Conservation (phyloP, 1,140 invertebrate genomes). For the Parasteatoda tepidariorum region DNA sequence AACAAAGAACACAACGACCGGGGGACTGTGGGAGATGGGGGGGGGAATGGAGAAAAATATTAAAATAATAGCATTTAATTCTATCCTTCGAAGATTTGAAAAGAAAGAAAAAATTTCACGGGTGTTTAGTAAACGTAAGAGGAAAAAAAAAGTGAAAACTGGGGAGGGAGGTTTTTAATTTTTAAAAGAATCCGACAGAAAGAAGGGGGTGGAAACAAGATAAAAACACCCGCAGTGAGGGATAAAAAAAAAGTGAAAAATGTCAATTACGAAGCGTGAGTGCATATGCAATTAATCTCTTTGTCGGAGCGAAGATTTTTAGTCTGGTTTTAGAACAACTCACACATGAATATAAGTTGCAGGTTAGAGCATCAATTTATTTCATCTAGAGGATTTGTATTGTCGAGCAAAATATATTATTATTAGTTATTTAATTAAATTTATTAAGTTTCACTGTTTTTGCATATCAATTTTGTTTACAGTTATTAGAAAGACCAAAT, state of each 20-base stretch:
- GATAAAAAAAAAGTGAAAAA: constrained; percentile 43
- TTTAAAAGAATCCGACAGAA: constrained; percentile 23
- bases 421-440: too few species aligned
- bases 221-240: constrained; percentile 19
- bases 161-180: constrained; percentile 22
- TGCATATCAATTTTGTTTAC: too few species aligned
- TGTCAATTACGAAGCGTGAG: constrained; percentile 57
- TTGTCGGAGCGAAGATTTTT: too few species aligned
- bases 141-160: background rate
- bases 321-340: too few species aligned
- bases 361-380: too few species aligned
- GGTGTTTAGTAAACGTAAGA: background rate
- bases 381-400: too few species aligned
- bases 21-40: background rate
- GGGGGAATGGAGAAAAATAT: constrained; percentile 34
- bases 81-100: constrained; percentile 1
- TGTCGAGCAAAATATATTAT: too few species aligned
- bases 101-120: background rate
- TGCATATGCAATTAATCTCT: constrained; percentile 55
- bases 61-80: constrained; percentile 61
- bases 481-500: too few species aligned
- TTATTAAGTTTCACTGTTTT: too few species aligned
- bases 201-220: background rate
- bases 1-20: constrained; percentile 46
- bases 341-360: too few species aligned